Percentiles rank a stretch among this genome's conserved stretches.
Conservation (phyloP, 2,888 invertebrate species). For the Chorisops tibialis region DNA sequence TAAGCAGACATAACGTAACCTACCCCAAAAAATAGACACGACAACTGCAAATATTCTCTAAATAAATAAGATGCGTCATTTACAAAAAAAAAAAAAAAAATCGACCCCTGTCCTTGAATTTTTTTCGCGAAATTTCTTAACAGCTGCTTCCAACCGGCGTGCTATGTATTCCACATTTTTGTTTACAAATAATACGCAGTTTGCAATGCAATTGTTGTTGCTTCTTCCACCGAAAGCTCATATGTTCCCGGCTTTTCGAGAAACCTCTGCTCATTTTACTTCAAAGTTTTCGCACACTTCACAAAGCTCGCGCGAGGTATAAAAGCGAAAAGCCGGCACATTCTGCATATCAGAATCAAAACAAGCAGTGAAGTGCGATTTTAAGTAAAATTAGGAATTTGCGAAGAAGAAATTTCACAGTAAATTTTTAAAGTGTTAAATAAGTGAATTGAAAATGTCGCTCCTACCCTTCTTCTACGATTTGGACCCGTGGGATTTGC, state of each 20-base stretch:
- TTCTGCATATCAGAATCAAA: neutral
- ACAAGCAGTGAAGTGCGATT: neutral
- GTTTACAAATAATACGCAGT: no score
- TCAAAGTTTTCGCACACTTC: neutral
- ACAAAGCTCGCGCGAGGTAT: neutral
- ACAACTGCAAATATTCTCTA: no score
- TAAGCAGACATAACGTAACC: no score
- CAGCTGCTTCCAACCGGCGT: no score
- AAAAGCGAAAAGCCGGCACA: neutral
- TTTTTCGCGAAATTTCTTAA: no score
- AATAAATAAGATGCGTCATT: neutral
- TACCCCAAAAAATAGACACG: no score
- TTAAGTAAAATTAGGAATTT: neutral
- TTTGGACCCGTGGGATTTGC: slow-evolving; percentile 33
- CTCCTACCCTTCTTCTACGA: slow-evolving; percentile 42
- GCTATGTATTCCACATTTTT: no score
- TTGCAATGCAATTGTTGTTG: no score
- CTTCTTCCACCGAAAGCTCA: no score
- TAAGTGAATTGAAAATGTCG: slow-evolving; percentile 37
- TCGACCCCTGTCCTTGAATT: no score
- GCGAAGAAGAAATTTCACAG: neutral
- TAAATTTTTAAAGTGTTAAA: neutral
- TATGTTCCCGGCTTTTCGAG: neutral
- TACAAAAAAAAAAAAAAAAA: neutral
- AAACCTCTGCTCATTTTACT: neutral